phyloP scores from a whole-genome alignment of 2,888 invertebrate genomes.

The Brachyptera risi region DNA sequence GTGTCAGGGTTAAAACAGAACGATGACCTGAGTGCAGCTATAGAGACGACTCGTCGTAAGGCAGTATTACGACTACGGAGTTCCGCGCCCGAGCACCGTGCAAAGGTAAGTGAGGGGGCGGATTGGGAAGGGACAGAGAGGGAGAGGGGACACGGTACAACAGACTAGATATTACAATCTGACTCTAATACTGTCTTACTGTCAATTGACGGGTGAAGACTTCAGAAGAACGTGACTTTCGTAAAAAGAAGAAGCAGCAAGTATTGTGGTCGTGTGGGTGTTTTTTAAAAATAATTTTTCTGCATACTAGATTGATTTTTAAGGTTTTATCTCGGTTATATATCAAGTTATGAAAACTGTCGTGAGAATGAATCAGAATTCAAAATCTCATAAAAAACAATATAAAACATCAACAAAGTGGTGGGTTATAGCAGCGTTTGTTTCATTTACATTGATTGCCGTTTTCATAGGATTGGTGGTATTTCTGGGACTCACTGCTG shows the following conservation, averaged over 20 bases:
- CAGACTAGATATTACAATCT: neutral
- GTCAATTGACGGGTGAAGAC: too few relatives aligned
- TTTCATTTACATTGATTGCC: slow-evolving; percentile 36
- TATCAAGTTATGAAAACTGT: neutral
- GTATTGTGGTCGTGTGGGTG: too few relatives aligned
- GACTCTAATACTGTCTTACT: too few relatives aligned
- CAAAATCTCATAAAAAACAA: slow-evolving; percentile 3
- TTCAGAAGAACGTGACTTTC: too few relatives aligned
- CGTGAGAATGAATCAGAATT: neutral
- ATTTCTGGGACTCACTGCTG: slow-evolving; percentile 36
- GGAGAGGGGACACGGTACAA: neutral
- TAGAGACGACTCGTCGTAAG: neutral
- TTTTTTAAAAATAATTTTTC: too few relatives aligned
- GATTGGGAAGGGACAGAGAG: neutral
- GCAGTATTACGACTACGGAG: too few relatives aligned
- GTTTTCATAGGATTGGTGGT: slow-evolving; percentile 38
- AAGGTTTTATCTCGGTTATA: neutral
- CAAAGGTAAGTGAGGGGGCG: neutral
- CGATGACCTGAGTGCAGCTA: slow-evolving; percentile 1
- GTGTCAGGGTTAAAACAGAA: slow-evolving; percentile 7
- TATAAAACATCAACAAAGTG: slow-evolving; percentile 30
- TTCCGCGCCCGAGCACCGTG: neutral
- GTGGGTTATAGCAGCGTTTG: slow-evolving; percentile 38
- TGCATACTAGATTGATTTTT: too few relatives aligned
- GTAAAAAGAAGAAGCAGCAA: too few relatives aligned